Percentiles rank a stretch among this genome's conserved stretches.
These are phyloP conservation scores for Hemicrepidius hirtus DNA, from an alignment of 2,888 invertebrate species.

Conservation along the genomic window DNA sequence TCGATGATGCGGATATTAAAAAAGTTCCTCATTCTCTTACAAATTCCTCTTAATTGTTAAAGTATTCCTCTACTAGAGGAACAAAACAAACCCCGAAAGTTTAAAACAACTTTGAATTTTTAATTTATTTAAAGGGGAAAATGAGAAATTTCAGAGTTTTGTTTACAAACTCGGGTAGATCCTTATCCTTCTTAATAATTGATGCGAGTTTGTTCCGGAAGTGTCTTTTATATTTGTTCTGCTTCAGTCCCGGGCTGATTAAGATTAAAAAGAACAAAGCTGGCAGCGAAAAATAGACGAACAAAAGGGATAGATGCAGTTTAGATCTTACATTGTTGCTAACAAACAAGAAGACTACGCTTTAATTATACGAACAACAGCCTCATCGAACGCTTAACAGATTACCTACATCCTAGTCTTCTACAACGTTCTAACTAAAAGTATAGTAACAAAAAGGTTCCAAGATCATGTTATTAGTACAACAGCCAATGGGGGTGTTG, in stretches of 20 bases:
- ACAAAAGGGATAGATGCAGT: slow-evolving; percentile 61
- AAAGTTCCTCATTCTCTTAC: no score
- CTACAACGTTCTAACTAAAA: background rate
- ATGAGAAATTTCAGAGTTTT: slow-evolving; percentile 32
- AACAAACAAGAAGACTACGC: slow-evolving; percentile 61
- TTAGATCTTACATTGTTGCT: slow-evolving; percentile 66
- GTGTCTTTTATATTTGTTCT: slow-evolving; percentile 50
- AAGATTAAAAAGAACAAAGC: slow-evolving; percentile 50
- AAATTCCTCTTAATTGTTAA: background rate
- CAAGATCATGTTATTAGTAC: no score
- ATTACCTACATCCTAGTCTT: slow-evolving; percentile 19
- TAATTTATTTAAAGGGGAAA: slow-evolving; percentile 24
- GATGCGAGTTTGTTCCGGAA: slow-evolving; percentile 53
- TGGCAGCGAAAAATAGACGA: slow-evolving; percentile 41
- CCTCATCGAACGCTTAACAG: slow-evolving; percentile 57
- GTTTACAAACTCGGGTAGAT: slow-evolving; percentile 43
- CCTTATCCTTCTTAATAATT: slow-evolving; percentile 55
- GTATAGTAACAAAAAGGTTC: no score
- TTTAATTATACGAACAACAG: slow-evolving; percentile 67
- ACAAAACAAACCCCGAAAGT: slow-evolving; percentile 8
- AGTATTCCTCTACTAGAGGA: no score
- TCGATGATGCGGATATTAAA: no score
- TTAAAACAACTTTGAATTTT: slow-evolving; percentile 22
- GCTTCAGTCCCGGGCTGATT: slow-evolving; percentile 46
- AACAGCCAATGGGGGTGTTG: no score